phyloP scores from a whole-genome alignment of 1,140 invertebrate genomes.

The Euwallacea fornicatus region DNA sequence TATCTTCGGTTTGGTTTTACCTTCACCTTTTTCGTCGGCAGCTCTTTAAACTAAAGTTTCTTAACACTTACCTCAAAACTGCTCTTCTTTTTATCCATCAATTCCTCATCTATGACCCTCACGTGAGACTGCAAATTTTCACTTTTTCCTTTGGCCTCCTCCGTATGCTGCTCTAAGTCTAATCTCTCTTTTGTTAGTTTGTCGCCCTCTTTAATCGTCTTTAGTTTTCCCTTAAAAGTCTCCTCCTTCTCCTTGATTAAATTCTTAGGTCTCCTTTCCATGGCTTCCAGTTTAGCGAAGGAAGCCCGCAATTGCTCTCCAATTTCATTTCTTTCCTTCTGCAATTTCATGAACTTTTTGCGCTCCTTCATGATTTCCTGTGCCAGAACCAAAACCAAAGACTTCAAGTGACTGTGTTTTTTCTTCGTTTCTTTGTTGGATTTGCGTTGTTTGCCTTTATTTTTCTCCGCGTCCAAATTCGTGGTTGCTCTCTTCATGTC shows the following conservation, averaged over 20 bases:
- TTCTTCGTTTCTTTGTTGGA: slow-evolving; percentile 32
- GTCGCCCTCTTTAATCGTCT: background rate
- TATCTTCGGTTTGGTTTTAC: too few species aligned
- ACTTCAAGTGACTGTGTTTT: slow-evolving; percentile 23
- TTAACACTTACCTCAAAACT: background rate
- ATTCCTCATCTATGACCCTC: background rate
- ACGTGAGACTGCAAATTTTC: slow-evolving; percentile 7
- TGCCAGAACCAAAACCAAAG: slow-evolving; percentile 9
- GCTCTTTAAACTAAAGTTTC: background rate
- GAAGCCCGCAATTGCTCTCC: background rate
- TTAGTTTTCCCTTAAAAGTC: slow-evolving; percentile 1
- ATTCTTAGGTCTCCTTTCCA: background rate
- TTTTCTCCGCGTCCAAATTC: background rate
- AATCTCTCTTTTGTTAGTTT: slow-evolving; percentile 4
- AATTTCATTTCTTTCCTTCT: slow-evolving; percentile 19
- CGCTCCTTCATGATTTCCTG: slow-evolving; percentile 26
- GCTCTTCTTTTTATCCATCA: background rate
- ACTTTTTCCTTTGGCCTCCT: slow-evolving; percentile 24
- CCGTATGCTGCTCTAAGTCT: slow-evolving; percentile 6
- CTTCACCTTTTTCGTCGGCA: too few species aligned
- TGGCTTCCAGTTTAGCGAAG: slow-evolving; percentile 9
- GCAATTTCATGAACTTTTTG: slow-evolving; percentile 19
- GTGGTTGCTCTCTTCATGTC: slow-evolving; percentile 23
- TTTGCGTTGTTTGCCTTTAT: slow-evolving; percentile 16
- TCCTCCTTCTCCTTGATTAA: background rate